Evolutionary conservation across 2,888 invertebrate species (phyloP).

Genomic region (Clostera curtula): DNA sequence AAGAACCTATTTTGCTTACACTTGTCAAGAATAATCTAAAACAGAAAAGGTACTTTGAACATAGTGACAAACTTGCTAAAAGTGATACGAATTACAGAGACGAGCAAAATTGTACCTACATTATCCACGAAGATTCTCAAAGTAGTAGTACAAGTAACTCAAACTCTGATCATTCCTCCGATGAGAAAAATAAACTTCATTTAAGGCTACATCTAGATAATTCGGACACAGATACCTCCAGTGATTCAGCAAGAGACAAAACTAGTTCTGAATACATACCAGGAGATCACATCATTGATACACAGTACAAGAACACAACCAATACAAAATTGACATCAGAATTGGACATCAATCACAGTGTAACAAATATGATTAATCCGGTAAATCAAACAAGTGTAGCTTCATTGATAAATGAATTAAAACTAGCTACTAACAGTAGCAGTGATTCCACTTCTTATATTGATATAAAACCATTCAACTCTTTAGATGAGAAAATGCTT

Average conservation of each 20-base stretch:
- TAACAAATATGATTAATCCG: conserved; percentile 15
- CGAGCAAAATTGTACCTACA: conserved; percentile 61
- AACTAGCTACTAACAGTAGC: conserved; percentile 40
- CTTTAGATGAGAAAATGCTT: conserved; percentile 42
- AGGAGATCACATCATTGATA: conserved; percentile 43
- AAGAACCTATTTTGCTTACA: conserved; percentile 53
- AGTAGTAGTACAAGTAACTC: conserved; percentile 53
- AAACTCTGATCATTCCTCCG: conserved; percentile 62
- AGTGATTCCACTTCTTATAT: conserved; percentile 63
- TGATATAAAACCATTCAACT: conserved; percentile 53
- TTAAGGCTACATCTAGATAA: conserved; percentile 55
- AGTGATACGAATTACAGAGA: conserved; percentile 37
- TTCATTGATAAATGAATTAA: conserved; percentile 27
- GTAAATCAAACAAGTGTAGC: conserved; percentile 12
- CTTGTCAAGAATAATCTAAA: conserved; percentile 39
- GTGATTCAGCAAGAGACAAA: conserved; percentile 56
- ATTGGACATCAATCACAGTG: conserved; percentile 10
- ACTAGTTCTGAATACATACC: conserved; percentile 63
- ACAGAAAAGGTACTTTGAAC: conserved; percentile 28
- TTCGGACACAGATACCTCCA: conserved; percentile 67
- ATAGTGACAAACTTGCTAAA: conserved; percentile 23
- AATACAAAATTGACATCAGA: conserved; percentile 8
- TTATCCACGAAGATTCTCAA: conserved; percentile 59
- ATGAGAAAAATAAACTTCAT: conserved; percentile 63
- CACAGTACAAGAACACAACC: conserved; percentile 18